Evolutionary conservation across 2,113 vertebrate genomes (phyloP).

Genomic region (Syrrhaptes paradoxus): DNA sequence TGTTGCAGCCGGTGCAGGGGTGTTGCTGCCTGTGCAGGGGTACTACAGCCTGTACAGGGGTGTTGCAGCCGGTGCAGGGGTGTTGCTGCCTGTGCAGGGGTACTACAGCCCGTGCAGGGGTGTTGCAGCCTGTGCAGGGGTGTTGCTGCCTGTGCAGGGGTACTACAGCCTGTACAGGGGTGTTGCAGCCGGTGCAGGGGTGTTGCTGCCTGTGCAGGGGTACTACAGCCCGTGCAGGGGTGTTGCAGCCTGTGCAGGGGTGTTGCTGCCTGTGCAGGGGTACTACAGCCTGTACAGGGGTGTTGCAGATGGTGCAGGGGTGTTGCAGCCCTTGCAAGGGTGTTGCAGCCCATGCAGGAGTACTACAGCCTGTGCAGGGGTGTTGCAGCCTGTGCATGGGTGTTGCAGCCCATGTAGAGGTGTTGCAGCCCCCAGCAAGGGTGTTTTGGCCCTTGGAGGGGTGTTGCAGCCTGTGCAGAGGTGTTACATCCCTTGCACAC

Average conservation of each 20-base stretch:
- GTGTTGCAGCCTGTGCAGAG: fast-evolving
- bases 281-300: too few relatives aligned
- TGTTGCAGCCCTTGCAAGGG: neutral
- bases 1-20: fast-evolving
- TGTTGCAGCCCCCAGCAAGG: too few relatives aligned
- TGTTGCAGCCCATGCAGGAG: fast-evolving
- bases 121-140: too few relatives aligned
- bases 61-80: fast-evolving
- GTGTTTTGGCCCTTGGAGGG: too few relatives aligned
- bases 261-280: fast-evolving
- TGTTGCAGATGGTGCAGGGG: neutral
- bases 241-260: neutral
- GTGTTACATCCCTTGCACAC: neutral
- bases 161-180: neutral
- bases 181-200: neutral
- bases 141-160: neutral
- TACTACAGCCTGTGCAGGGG: fast-evolving
- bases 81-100: fast-evolving
- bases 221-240: neutral
- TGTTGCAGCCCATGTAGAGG: neutral
- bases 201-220: neutral
- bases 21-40: fast-evolving
- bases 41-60: fast-evolving
- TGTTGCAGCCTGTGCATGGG: fast-evolving
- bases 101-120: too few relatives aligned